These are phyloP conservation scores for Trachymyrmex septentrionalis DNA, from an alignment of 1,140 invertebrate genomes.

Conservation along the genomic window DNA sequence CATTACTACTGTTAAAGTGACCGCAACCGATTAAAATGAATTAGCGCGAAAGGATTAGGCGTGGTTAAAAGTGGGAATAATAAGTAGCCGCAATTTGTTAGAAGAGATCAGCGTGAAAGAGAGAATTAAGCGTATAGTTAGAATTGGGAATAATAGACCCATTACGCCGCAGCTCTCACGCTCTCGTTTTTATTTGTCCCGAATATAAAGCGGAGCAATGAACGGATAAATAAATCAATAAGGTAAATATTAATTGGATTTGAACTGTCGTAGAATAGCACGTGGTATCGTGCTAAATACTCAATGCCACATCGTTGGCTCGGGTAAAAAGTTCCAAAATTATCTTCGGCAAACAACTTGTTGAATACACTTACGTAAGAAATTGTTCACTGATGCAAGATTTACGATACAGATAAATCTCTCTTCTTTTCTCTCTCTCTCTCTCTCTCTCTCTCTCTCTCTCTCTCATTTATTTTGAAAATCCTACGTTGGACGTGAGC, in stretches of 20 bases:
- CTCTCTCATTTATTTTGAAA: constrained; percentile 1
- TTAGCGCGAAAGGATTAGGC: background rate
- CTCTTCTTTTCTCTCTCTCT: no score
- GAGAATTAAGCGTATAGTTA: background rate
- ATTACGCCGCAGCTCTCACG: background rate
- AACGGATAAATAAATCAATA: constrained; percentile 2
- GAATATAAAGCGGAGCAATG: background rate
- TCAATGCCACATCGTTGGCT: constrained; percentile 40
- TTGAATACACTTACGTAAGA: constrained; percentile 48
- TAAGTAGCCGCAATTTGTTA: constrained; percentile 1
- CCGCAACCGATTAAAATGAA: background rate
- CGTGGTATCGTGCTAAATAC: background rate
- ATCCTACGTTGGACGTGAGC: background rate
- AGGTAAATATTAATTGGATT: background rate
- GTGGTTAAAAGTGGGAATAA: constrained; percentile 1
- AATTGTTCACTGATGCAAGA: background rate
- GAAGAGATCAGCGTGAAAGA: background rate
- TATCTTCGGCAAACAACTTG: constrained; percentile 40
- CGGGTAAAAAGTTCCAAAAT: constrained; percentile 45
- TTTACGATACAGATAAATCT: background rate
- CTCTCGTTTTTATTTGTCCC: background rate
- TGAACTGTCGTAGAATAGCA: background rate
- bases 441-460: no score
- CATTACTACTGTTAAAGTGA: background rate
- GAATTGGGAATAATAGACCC: background rate